Percentiles rank a stretch among this genome's conserved stretches.
Evolutionary conservation across 2,797 vertebrate genomes (phyloP).

Genomic region (Tarsius wallacei): DNA sequence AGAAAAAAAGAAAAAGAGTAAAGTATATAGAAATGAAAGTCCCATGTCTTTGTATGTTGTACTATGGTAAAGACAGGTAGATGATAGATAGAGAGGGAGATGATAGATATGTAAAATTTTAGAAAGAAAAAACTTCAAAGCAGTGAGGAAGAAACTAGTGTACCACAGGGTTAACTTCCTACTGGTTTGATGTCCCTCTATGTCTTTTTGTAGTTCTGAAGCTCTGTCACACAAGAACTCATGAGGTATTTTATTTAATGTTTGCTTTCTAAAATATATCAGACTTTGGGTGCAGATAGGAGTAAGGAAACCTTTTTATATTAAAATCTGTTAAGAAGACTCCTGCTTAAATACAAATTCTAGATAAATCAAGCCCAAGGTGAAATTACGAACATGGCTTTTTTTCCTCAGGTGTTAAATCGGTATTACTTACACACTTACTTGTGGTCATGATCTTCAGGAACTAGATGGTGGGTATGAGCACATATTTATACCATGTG

Average conservation of each 20-base stretch:
- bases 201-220: neutral
- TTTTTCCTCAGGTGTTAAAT: neutral
- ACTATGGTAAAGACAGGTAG: neutral
- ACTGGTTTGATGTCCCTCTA: neutral
- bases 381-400: neutral
- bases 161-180: neutral
- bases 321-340: slow-evolving; percentile 8
- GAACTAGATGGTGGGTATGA: neutral
- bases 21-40: slow-evolving; percentile 63
- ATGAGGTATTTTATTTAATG: neutral
- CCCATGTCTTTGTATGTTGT: neutral
- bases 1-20: slow-evolving; percentile 44
- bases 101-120: neutral
- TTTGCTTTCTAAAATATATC: slow-evolving; percentile 33
- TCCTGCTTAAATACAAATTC: neutral
- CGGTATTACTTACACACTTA: neutral
- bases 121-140: neutral
- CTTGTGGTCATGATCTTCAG: neutral
- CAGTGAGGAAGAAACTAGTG: neutral
- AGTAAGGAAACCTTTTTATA: neutral
- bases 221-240: neutral
- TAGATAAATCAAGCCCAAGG: neutral
- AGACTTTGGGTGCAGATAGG: neutral
- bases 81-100: neutral
- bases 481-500: neutral